A percentile compares a stretch with the other conserved stretches of the same genome.
phyloP scores from a whole-genome alignment of 2,888 invertebrate genomes.

The Polyommatus iphigenia region DNA sequence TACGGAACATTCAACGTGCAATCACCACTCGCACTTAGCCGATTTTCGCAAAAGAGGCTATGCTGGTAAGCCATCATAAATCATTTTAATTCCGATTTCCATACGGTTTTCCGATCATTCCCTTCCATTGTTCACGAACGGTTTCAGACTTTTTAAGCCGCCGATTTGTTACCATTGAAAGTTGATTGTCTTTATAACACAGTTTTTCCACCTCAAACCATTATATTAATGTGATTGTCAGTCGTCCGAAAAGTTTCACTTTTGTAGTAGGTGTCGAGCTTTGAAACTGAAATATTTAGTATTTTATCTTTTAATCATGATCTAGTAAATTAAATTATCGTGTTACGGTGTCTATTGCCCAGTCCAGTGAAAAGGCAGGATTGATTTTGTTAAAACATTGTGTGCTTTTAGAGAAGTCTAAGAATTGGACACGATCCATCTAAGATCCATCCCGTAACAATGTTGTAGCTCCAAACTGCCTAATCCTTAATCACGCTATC shows the following conservation, averaged over 20 bases:
- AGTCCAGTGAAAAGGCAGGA: too few species aligned
- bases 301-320: too few species aligned
- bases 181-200: neutral
- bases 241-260: neutral
- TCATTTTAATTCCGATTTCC: slow-evolving; percentile 74
- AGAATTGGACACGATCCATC: too few species aligned
- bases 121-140: slow-evolving; percentile 64
- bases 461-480: too few species aligned
- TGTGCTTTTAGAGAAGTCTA: too few species aligned
- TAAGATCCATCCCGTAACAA: too few species aligned
- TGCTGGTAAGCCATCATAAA: slow-evolving; percentile 52
- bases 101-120: slow-evolving; percentile 61
- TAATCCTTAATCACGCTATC: too few species aligned
- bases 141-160: slow-evolving; percentile 39
- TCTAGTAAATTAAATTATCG: too few species aligned
- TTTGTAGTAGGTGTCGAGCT: neutral
- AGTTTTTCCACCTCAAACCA: neutral
- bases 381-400: too few species aligned
- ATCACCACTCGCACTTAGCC: slow-evolving; percentile 53
- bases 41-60: slow-evolving; percentile 68
- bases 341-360: too few species aligned
- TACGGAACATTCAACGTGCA: neutral
- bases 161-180: neutral
- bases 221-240: neutral
- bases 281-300: too few species aligned